Evolutionary conservation across 2,797 vertebrate genomes (phyloP), one percentile per base, ranked within the genome.

Genomic region (Rhadinocentrus ornatus): DNA sequence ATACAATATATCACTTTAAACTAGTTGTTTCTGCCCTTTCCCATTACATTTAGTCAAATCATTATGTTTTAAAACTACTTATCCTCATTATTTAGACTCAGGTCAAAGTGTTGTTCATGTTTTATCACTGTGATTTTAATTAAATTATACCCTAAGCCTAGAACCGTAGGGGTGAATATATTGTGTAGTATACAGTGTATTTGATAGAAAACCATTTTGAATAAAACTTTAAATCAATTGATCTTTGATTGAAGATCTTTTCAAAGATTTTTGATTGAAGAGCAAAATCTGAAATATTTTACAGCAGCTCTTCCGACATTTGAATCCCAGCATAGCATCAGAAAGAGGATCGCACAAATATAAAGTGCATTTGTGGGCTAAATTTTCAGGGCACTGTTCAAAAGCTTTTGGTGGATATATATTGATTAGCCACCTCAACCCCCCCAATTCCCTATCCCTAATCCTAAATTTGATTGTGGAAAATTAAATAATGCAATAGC

Each of bases 401-500:
- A 94, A 94, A 96, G 92, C 85, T 92, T 92, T 88, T 63, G 79
- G 80, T 77, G 79, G 78, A 88, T 78, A 91, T 91, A 77, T 87
- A 91, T 91, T 90, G 83, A 92, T 92, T 55, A 66, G 65, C 50
- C 39, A 35, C 61, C 50, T 1, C 22, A 24, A 27, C 50, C 65
- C 27, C 10, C 63, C 46, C 41, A 31, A n/a, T 57, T 63, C 75
- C 56, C 35, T 32, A 53, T 54, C 72, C 64, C 41, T 44, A 26
- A 31, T 75, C 66, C 61, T 72, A 93, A 94, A 95, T 90, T 91
- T 82, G 85, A 95, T 95, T 95, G 86, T 88, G 90, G 91, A 73
- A 95, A 95, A 95, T 95, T 90, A 94, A 95, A 95, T 94, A 94
- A 95, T 94, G 93, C 89, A 94, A 94, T 94, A 92, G 89, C 92